Conservation (phyloP, 2,888 invertebrate species). For the Dynastes maya region DNA sequence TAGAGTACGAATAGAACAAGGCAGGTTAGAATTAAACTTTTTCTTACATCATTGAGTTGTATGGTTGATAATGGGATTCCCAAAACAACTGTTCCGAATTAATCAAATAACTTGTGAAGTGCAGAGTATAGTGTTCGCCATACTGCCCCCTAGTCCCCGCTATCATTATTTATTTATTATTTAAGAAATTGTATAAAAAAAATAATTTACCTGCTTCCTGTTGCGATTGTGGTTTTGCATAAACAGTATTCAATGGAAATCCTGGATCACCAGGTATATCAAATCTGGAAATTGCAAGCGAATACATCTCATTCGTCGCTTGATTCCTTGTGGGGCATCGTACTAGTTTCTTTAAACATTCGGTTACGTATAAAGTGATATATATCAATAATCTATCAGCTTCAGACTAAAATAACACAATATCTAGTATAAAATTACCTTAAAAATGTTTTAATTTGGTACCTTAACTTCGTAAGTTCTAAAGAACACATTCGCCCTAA, state of each 20-base stretch:
- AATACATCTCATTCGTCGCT: conserved; percentile 96
- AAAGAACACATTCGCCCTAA: conserved; percentile 99
- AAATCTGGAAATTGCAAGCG: conserved; percentile 94
- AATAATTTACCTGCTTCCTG: conserved; percentile 83
- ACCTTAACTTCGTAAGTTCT: conserved; percentile 99
- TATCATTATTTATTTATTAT: background rate
- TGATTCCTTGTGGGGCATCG: conserved; percentile 92
- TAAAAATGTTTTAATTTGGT: conserved; percentile 53
- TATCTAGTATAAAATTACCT: too few species aligned
- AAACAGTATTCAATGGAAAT: conserved; percentile 96
- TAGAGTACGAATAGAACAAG: too few species aligned
- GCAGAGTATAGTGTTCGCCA: too few species aligned
- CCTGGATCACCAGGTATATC: conserved; percentile 96
- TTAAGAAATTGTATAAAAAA: background rate
- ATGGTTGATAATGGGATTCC: too few species aligned
- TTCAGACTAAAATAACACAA: conserved; percentile 82
- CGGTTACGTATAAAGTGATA: conserved; percentile 96
- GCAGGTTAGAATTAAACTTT: too few species aligned
- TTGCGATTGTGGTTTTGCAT: conserved; percentile 86
- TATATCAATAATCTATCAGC: conserved; percentile 98
- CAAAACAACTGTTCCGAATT: too few species aligned
- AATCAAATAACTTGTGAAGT: too few species aligned
- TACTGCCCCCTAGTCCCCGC: too few species aligned
- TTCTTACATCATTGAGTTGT: too few species aligned
- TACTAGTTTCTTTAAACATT: conserved; percentile 95